Conservation (phyloP, 2,888 invertebrate genomes). For the Meteorus cinctellus region DNA sequence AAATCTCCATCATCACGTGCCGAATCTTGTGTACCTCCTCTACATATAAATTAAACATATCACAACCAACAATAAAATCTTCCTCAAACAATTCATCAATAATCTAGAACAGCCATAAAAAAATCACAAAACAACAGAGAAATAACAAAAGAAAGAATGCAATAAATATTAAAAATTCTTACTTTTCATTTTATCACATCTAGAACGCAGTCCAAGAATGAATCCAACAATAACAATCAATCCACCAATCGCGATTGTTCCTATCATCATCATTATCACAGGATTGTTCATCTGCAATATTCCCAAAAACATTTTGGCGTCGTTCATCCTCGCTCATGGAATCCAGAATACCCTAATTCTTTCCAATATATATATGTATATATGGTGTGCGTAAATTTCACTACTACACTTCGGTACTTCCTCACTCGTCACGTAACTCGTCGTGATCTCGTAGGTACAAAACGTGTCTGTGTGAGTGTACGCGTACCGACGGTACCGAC, state of each 20-base stretch:
- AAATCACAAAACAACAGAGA: background rate
- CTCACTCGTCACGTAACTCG: background rate
- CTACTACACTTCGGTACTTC: background rate
- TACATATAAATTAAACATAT: too few relatives aligned
- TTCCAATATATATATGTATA: background rate
- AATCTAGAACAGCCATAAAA: too few relatives aligned
- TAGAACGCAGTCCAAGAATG: conserved; percentile 35
- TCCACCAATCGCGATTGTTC: conserved; percentile 43
- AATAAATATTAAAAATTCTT: conserved; percentile 24
- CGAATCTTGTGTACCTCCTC: too few relatives aligned
- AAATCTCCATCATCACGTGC: too few relatives aligned
- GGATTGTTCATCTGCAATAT: conserved; percentile 10
- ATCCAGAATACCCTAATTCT: background rate
- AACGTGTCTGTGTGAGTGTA: background rate
- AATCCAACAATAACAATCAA: conserved; percentile 47
- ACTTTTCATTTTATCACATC: conserved; percentile 27
- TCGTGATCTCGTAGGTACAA: background rate
- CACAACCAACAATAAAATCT: too few relatives aligned
- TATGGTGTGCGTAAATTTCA: background rate
- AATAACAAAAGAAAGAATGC: background rate
- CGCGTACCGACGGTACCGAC: background rate
- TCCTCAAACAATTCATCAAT: too few relatives aligned
- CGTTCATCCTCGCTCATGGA: background rate
- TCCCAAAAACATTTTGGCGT: conserved; percentile 21
- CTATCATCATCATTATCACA: conserved; percentile 43